These are phyloP conservation scores for Bombylius discolor DNA, from an alignment of 2,888 invertebrate genomes.

Conservation along the genomic window DNA sequence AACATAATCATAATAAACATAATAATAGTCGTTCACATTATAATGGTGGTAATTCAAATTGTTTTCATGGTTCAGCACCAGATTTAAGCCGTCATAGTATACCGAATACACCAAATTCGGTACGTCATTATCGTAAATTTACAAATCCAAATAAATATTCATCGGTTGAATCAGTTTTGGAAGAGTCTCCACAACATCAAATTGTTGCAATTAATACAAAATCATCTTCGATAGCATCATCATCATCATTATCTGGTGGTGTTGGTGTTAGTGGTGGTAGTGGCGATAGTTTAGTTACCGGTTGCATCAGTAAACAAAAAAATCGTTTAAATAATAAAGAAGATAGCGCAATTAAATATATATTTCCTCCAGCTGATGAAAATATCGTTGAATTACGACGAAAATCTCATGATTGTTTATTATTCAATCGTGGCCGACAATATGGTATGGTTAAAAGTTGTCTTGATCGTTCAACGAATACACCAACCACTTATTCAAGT, in stretches of 20 bases:
- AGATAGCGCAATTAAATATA: constrained; percentile 6
- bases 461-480: neutral
- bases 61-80: constrained; percentile 32
- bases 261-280: neutral
- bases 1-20: neutral
- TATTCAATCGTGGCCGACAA: neutral
- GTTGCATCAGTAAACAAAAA: neutral
- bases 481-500: neutral
- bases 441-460: neutral
- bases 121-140: constrained; percentile 5
- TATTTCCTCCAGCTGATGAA: constrained; percentile 5
- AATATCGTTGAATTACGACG: constrained; percentile 9
- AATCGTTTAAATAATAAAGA: constrained; percentile 4
- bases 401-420: constrained; percentile 8
- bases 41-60: constrained; percentile 12
- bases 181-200: constrained; percentile 16
- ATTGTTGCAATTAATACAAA: neutral
- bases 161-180: constrained; percentile 23
- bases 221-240: constrained; percentile 2
- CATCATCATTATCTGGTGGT: neutral
- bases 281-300: neutral
- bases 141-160: constrained; percentile 4
- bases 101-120: constrained; percentile 27
- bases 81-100: constrained; percentile 32
- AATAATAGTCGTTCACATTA: neutral